Evolutionary conservation across 1,140 invertebrate genomes (phyloP).

Genomic region (Trichonephila inaurata): DNA sequence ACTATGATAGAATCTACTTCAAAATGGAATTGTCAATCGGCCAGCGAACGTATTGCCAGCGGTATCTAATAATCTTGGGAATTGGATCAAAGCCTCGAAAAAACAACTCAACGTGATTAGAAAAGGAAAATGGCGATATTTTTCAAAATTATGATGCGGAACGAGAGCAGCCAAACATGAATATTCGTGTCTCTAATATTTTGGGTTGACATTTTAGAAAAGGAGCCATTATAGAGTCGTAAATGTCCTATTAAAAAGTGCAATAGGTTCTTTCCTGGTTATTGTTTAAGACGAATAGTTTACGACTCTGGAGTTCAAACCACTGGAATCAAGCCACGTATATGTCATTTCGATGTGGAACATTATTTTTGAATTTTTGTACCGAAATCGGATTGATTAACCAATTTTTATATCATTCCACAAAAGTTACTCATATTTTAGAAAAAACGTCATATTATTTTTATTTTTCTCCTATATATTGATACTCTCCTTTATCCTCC

Average conservation of each 20-base stretch:
- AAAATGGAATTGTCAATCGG: not conserved
- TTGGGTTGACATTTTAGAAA: not conserved
- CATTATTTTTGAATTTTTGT: too few species aligned
- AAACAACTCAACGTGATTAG: not conserved
- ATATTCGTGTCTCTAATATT: not conserved
- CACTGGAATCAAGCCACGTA: not conserved
- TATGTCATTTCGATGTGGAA: too few species aligned
- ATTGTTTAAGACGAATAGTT: not conserved
- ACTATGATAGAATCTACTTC: not conserved
- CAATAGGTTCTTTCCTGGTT: not conserved
- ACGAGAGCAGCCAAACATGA: not conserved
- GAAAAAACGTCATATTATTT: too few species aligned
- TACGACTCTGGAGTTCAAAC: not conserved
- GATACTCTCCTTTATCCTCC: too few species aligned
- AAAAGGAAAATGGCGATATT: constrained; percentile 13
- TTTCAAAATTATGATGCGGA: not conserved
- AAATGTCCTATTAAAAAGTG: not conserved
- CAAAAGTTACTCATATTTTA: too few species aligned
- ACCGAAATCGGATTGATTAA: too few species aligned
- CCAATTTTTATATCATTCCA: too few species aligned
- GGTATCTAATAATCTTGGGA: not conserved
- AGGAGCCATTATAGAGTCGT: not conserved
- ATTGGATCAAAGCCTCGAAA: not conserved
- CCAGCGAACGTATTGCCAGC: not conserved
- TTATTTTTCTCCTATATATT: too few species aligned